These are phyloP conservation scores for Margarornis squamiger DNA, from an alignment of 2,797 vertebrate genomes.

Conservation along the genomic window DNA sequence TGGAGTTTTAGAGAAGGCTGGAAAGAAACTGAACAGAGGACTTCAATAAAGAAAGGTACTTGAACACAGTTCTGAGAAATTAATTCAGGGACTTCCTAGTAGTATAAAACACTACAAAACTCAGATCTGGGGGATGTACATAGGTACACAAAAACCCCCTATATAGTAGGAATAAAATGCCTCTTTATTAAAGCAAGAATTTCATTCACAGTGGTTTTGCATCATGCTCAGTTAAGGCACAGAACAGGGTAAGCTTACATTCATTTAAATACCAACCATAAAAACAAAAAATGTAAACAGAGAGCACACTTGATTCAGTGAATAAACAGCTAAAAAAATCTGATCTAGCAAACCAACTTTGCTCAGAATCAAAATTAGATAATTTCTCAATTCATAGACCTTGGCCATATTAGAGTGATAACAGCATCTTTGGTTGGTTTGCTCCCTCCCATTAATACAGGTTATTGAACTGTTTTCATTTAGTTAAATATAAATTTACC, in stretches of 20 bases:
- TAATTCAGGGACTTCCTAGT: not conserved
- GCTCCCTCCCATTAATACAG: not conserved
- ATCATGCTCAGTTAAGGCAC: not conserved
- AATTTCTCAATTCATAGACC: not conserved
- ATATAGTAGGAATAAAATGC: not conserved
- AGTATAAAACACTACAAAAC: not conserved
- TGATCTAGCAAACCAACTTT: not conserved
- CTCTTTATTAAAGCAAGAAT: not conserved
- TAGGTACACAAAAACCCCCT: not conserved
- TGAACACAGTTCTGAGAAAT: not conserved
- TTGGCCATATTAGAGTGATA: not conserved
- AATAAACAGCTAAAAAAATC: not conserved
- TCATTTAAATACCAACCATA: not conserved
- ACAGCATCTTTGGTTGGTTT: not conserved
- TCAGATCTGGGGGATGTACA: not conserved
- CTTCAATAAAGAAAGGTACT: not conserved
- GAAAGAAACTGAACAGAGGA: not conserved
- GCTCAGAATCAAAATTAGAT: not conserved
- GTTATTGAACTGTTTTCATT: not conserved
- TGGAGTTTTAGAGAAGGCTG: not conserved
- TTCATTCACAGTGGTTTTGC: not conserved
- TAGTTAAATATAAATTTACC: conserved; percentile 75
- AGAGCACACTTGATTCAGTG: not conserved
- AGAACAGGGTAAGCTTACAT: not conserved
- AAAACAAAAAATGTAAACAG: not conserved